Evolutionary conservation across 2,113 vertebrate species (phyloP).

Genomic region (Corydoras maculifer): DNA sequence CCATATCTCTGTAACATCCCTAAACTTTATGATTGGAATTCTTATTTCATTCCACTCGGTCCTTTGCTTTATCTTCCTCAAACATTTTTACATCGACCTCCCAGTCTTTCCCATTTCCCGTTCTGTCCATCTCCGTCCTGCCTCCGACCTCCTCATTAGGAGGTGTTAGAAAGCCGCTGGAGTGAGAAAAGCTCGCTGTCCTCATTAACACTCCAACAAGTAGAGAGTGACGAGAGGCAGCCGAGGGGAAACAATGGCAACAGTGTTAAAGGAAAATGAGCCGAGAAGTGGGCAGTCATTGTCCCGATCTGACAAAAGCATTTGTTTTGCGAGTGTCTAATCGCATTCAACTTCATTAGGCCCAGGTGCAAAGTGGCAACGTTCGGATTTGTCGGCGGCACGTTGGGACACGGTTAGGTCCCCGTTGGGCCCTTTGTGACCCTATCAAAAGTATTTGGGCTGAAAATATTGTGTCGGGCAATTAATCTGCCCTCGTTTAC

Average conservation of each 20-base stretch:
- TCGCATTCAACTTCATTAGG: conserved; percentile 74
- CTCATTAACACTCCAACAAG: conserved; percentile 92
- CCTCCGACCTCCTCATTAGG: conserved; percentile 66
- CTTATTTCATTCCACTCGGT: background rate
- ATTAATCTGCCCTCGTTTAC: conserved; percentile 55
- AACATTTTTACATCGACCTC: background rate
- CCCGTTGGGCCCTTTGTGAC: conserved; percentile 40
- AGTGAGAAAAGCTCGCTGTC: conserved; percentile 88
- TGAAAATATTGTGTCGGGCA: conserved; percentile 54
- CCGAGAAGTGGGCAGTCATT: conserved; percentile 70
- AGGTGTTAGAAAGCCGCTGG: conserved; percentile 89
- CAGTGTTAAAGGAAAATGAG: conserved; percentile 71
- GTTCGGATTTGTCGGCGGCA: conserved; percentile 56
- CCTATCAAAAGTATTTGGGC: conserved; percentile 64
- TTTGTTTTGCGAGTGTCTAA: conserved; percentile 83
- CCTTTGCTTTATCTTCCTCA: conserved; percentile 1
- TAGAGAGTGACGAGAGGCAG: conserved; percentile 85
- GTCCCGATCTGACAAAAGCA: conserved; percentile 81
- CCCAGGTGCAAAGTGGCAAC: conserved; percentile 80
- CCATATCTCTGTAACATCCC: too few species aligned
- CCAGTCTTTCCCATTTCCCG: conserved; percentile 14
- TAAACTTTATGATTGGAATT: background rate
- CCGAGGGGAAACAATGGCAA: conserved; percentile 79
- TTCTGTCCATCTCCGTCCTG: conserved; percentile 30
- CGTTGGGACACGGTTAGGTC: conserved; percentile 52